These are phyloP conservation scores for Yponomeuta plumbellus DNA, from an alignment of 2,888 invertebrate genomes.

Conservation along the genomic window DNA sequence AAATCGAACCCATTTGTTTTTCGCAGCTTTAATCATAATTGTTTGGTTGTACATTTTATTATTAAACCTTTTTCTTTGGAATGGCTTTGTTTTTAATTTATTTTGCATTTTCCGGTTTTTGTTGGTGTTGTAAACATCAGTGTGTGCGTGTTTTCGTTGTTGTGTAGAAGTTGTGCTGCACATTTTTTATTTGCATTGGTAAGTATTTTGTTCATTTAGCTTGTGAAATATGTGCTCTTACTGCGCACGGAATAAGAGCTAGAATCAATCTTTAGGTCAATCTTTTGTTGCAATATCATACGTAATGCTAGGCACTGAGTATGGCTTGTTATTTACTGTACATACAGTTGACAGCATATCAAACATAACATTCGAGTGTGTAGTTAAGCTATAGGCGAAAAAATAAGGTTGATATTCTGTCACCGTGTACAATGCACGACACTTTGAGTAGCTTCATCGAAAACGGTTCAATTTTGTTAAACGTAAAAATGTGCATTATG, in stretches of 20 bases:
- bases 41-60: conserved; percentile 73
- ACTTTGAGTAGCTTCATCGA: no score
- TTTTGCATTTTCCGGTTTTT: conserved; percentile 32
- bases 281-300: no score
- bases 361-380: no score
- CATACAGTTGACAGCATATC: no score
- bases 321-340: no score
- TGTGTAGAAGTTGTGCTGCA: conserved; percentile 17
- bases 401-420: no score
- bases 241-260: neutral
- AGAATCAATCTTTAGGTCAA: no score
- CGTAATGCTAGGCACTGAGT: no score
- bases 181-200: neutral
- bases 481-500: no score
- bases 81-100: conserved; percentile 58
- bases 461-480: no score
- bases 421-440: no score
- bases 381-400: no score
- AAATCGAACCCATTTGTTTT: conserved; percentile 62
- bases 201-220: conserved; percentile 19
- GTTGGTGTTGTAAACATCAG: conserved; percentile 18
- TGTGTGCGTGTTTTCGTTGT: conserved; percentile 22
- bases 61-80: conserved; percentile 67
- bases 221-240: neutral
- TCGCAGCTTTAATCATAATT: conserved; percentile 73